Evolutionary conservation across 2,113 vertebrate species (phyloP).

Genomic region (Geococcyx californianus): DNA sequence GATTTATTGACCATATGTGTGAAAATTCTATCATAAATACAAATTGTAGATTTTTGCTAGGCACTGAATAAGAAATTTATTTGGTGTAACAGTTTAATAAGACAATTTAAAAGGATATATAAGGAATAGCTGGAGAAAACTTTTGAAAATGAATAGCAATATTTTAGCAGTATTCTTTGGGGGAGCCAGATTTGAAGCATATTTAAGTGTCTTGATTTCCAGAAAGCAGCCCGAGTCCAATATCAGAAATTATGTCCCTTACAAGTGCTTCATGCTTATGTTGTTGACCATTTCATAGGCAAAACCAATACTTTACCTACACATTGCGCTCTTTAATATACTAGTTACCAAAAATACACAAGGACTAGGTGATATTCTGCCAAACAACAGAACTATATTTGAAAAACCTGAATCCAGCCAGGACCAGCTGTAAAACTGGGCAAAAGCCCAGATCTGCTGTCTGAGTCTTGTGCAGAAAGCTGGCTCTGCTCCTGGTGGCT

Average conservation of each 20-base stretch:
- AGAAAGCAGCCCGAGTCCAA: neutral
- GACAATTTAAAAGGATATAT: neutral
- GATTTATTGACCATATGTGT: neutral
- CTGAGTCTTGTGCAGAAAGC: neutral
- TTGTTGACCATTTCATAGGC: neutral
- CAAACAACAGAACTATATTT: rapidly evolving
- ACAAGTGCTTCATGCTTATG: neutral
- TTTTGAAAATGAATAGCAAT: neutral
- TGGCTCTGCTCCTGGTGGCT: neutral
- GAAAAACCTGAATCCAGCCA: neutral
- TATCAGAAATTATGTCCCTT: neutral
- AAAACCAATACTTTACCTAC: neutral
- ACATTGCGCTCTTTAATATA: rapidly evolving
- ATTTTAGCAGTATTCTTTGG: neutral
- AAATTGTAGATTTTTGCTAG: neutral
- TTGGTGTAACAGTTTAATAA: neutral
- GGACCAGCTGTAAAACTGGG: neutral
- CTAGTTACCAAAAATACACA: neutral
- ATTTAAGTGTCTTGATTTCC: neutral
- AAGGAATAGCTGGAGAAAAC: neutral
- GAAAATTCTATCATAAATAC: neutral
- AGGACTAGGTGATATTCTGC: neutral
- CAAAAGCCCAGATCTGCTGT: neutral
- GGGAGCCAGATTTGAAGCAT: neutral
- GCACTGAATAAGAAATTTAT: neutral